Evolutionary conservation across 1,140 invertebrate genomes (phyloP).

Genomic region (Caenorhabditis elegans): WBcel235 BX284605.5:14978501-14979000

Average conservation of each 20-base stretch:
- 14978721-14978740: not conserved
- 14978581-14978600: not conserved
- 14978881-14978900: too few species aligned
- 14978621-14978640: not conserved
- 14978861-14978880: not conserved
- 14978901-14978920: too few species aligned
- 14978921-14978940: too few species aligned
- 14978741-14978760: not conserved
- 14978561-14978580: not conserved
- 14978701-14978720: not conserved
- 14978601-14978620: not conserved
- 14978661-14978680: not conserved
- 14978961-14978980: too few species aligned
- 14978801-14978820: not conserved
- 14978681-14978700: not conserved
- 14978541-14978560: not conserved
- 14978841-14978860: not conserved
- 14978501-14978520: not conserved
- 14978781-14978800: not conserved
- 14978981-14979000: too few species aligned
- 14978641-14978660: not conserved
- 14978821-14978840: not conserved
- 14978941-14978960: too few species aligned
- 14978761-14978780: not conserved
- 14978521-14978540: not conserved